Evolutionary conservation across 2,113 vertebrate genomes (phyloP).

Genomic region (Pitta sordida): DNA sequence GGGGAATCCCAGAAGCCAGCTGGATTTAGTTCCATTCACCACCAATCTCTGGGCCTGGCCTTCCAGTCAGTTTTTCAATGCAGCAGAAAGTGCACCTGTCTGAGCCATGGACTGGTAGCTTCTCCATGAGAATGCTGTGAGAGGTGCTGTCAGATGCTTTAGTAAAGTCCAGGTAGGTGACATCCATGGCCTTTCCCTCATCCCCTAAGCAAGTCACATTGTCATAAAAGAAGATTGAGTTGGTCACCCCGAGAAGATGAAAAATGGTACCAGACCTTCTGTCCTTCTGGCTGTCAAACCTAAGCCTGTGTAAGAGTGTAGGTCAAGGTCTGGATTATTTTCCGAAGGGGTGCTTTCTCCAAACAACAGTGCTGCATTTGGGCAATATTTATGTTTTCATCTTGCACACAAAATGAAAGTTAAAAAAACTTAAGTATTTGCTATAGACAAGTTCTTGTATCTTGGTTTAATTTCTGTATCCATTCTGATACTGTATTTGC

Average conservation of each 20-base stretch:
- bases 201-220: neutral
- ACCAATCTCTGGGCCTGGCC: accelerated
- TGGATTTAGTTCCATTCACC: neutral
- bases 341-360: neutral
- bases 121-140: neutral
- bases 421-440: neutral
- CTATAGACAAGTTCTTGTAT: neutral
- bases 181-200: neutral
- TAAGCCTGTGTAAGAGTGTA: neutral
- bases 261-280: neutral
- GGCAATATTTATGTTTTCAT: neutral
- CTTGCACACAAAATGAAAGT: neutral
- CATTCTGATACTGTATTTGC: neutral
- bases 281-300: neutral
- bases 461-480: neutral
- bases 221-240: neutral
- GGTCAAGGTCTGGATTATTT: neutral
- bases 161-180: neutral
- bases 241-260: neutral
- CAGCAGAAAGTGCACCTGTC: neutral
- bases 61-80: neutral
- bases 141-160: neutral
- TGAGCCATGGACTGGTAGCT: neutral
- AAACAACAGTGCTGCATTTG: neutral
- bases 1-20: too few relatives aligned